These are phyloP conservation scores for Collichthys lucidus DNA, from an alignment of 2,113 vertebrate genomes.

Conservation along the genomic window DNA sequence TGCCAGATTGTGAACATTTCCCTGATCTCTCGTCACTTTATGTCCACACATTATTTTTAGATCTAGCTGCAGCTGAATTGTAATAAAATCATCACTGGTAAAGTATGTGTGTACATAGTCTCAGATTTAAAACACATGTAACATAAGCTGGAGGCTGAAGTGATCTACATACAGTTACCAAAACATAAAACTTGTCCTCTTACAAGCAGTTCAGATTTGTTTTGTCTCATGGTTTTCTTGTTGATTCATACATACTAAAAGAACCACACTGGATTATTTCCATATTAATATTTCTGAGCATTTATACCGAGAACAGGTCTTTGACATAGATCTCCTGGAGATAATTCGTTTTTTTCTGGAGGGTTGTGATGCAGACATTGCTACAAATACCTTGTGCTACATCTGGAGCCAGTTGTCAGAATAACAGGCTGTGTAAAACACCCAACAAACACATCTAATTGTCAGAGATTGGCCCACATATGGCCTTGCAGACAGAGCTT, in stretches of 20 bases:
- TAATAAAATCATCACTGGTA: too few species aligned
- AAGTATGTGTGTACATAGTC: too few species aligned
- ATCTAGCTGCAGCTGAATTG: too few species aligned
- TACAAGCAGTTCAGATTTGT: too few species aligned
- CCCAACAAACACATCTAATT: slow-evolving; percentile 30
- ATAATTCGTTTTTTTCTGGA: neutral
- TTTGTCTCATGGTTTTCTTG: too few species aligned
- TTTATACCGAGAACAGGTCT: neutral
- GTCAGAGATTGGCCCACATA: slow-evolving; percentile 8
- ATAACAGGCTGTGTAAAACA: slow-evolving; percentile 35
- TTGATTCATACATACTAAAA: neutral
- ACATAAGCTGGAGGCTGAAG: too few species aligned
- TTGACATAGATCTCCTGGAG: neutral
- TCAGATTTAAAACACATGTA: too few species aligned
- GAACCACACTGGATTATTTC: neutral
- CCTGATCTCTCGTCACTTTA: too few species aligned
- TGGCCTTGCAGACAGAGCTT: neutral
- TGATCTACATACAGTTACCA: too few species aligned
- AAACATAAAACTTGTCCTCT: too few species aligned
- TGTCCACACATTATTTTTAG: too few species aligned
- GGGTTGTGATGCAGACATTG: neutral
- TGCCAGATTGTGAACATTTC: too few species aligned
- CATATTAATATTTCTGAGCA: neutral
- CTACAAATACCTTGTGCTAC: slow-evolving; percentile 23
- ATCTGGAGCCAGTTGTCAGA: slow-evolving; percentile 51